phyloP scores from a whole-genome alignment of 2,888 invertebrate species.

The Dolichomitus sp. region DNA sequence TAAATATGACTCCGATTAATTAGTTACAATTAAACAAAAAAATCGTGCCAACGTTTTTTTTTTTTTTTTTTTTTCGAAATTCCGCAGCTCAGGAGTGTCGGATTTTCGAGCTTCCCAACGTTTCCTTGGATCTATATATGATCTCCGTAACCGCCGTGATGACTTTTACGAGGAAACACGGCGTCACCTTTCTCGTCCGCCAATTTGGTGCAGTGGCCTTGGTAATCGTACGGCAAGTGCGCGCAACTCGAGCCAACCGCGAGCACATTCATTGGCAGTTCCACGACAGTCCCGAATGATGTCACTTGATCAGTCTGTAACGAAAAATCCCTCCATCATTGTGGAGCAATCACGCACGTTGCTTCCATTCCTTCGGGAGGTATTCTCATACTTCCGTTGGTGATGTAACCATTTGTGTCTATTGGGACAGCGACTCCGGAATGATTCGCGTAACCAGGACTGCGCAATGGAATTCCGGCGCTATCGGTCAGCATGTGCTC shows the following conservation, averaged over 20 bases:
- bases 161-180: conserved; percentile 75
- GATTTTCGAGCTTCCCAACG: background rate
- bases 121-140: conserved; percentile 37
- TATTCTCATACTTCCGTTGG: conserved; percentile 87
- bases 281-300: conserved; percentile 50
- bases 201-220: conserved; percentile 59
- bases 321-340: conserved; percentile 83
- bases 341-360: conserved; percentile 81
- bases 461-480: conserved; percentile 69
- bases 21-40: background rate
- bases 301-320: conserved; percentile 74
- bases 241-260: conserved; percentile 46
- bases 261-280: conserved; percentile 42
- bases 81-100: background rate
- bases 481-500: conserved; percentile 75
- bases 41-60: background rate
- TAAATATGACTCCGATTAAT: background rate
- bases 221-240: conserved; percentile 62
- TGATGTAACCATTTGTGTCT: conserved; percentile 87
- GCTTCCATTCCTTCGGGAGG: conserved; percentile 89
- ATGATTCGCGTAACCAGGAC: conserved; percentile 76
- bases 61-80: background rate
- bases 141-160: conserved; percentile 68
- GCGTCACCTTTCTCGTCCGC: conserved; percentile 67
- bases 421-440: conserved; percentile 78